A percentile compares a stretch with the other conserved stretches of the same genome.
These are phyloP conservation scores for Xerus rutilus DNA, from an alignment of 2,797 vertebrate genomes.

Conservation along the genomic window DNA sequence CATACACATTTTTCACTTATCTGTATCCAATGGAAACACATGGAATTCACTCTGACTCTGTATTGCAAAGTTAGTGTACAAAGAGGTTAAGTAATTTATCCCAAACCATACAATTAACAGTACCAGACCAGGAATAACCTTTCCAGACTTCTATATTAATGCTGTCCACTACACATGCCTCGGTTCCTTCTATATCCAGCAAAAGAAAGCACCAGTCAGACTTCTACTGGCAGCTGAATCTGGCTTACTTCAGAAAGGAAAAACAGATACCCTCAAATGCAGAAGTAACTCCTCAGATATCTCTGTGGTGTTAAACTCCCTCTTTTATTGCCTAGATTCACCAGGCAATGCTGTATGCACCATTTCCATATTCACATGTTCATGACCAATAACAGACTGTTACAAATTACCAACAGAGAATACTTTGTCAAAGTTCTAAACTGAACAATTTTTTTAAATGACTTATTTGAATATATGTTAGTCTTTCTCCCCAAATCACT, in stretches of 20 bases:
- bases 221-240: not conserved
- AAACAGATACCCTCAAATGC: not conserved
- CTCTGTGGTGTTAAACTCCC: not conserved
- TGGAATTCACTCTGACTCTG: not conserved
- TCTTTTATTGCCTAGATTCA: conserved; percentile 36
- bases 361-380: conserved; percentile 34
- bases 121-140: not conserved
- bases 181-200: not conserved
- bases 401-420: conserved; percentile 56
- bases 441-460: not conserved
- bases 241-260: not conserved
- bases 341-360: not conserved
- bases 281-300: conserved; percentile 17
- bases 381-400: conserved; percentile 19
- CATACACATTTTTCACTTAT: conserved; percentile 3
- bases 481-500: conserved; percentile 51
- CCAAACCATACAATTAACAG: not conserved
- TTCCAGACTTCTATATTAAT: conserved; percentile 10
- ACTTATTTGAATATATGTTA: conserved; percentile 35
- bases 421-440: conserved; percentile 34
- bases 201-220: not conserved
- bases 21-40: not conserved
- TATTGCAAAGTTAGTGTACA: not conserved
- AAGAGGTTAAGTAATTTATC: conserved; percentile 27
- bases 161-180: not conserved